A percentile compares a stretch with the other conserved stretches of the same genome.
Conservation (phyloP, 2,113 vertebrate genomes). For the Chloropsis hardwickii region DNA sequence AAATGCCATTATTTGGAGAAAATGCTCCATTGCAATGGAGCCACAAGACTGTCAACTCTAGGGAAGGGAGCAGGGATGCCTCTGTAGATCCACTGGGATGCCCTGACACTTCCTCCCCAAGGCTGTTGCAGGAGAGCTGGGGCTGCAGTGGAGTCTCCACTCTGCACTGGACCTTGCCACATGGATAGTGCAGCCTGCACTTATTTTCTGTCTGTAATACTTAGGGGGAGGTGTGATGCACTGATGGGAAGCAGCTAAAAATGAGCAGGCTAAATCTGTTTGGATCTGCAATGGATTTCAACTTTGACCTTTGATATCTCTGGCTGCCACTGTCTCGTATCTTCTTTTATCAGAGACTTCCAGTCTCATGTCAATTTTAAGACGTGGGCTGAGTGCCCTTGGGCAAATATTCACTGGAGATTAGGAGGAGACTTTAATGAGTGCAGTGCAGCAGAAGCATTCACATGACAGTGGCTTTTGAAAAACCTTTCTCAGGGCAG, state of each 20-base stretch:
- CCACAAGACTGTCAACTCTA: neutral
- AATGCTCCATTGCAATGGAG: neutral
- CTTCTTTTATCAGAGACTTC: constrained; percentile 15
- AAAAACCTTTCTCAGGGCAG: constrained; percentile 42
- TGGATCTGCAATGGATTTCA: neutral
- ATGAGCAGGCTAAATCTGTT: neutral
- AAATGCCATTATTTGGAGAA: neutral
- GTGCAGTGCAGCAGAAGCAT: neutral
- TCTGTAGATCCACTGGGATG: accelerated
- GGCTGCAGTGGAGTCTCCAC: neutral
- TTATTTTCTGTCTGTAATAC: neutral
- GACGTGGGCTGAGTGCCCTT: neutral
- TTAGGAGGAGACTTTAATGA: constrained; percentile 1
- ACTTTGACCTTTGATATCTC: neutral
- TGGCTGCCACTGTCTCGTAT: neutral
- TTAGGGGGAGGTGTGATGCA: neutral
- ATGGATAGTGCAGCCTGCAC: neutral
- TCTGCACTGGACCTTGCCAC: neutral
- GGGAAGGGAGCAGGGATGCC: neutral
- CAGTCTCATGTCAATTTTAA: constrained; percentile 1
- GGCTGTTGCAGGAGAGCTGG: neutral
- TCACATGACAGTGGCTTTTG: neutral
- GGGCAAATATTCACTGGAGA: neutral
- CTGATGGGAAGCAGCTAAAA: neutral
- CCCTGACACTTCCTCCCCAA: accelerated